phyloP scores from a whole-genome alignment of 2,797 vertebrate genomes.

The Kryptolebias ocellatus region DNA sequence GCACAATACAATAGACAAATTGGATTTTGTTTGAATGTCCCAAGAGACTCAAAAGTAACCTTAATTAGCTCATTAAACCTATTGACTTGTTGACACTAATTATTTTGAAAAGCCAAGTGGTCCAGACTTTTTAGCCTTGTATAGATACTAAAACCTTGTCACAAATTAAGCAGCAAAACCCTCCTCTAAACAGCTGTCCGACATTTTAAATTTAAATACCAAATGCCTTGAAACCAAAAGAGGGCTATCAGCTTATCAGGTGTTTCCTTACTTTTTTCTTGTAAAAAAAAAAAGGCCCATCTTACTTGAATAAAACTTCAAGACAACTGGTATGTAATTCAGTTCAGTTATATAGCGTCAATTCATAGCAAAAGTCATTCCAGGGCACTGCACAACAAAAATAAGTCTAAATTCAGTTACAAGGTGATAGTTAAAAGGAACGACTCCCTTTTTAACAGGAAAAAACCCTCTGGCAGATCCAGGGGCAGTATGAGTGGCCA shows the following conservation, averaged over 20 bases:
- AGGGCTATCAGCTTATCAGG: neutral
- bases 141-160: neutral
- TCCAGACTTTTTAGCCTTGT: neutral
- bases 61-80: conserved; percentile 2
- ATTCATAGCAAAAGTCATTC: too few relatives aligned
- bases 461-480: too few relatives aligned
- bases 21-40: neutral
- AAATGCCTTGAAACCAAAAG: neutral
- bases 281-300: too few relatives aligned
- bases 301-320: too few relatives aligned
- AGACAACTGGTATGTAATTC: too few relatives aligned
- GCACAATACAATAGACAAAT: neutral
- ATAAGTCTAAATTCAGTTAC: too few relatives aligned
- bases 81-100: conserved; percentile 1
- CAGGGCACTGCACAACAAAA: too few relatives aligned
- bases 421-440: too few relatives aligned
- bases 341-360: too few relatives aligned
- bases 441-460: too few relatives aligned
- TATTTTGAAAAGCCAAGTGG: neutral
- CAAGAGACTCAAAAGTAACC: neutral
- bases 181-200: neutral
- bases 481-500: too few relatives aligned
- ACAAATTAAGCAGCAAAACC: neutral
- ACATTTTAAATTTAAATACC: neutral
- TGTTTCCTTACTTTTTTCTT: too few relatives aligned